These are phyloP conservation scores for Paelopatides confundens DNA, from an alignment of 53 echinoderm and acorn worm genomes.

Conservation along the genomic window DNA sequence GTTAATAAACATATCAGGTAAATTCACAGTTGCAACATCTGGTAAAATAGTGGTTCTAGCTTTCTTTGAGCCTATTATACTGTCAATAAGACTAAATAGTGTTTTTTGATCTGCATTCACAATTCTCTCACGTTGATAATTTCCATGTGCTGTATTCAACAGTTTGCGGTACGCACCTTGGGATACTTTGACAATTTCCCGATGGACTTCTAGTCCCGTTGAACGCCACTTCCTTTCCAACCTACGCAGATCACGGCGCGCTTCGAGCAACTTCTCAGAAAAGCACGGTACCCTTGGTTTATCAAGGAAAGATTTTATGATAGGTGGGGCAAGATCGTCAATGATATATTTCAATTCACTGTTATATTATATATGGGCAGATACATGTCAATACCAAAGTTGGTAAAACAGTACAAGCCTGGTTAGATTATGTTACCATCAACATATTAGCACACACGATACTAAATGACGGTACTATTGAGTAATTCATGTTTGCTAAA, in stretches of 20 bases:
- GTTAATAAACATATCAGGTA: neutral
- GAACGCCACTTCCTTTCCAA: neutral
- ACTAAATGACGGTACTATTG: too few species aligned
- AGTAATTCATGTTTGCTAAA: too few species aligned
- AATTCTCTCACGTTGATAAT: neutral
- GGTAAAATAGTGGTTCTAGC: neutral
- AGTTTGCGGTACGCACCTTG: neutral
- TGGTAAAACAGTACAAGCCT: too few species aligned
- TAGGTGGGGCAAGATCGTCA: too few species aligned
- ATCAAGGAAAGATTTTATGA: too few species aligned
- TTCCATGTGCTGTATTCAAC: neutral
- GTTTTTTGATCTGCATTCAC: neutral
- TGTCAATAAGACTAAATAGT: neutral
- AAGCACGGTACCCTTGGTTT: too few species aligned
- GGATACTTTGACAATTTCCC: neutral
- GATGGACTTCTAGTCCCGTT: neutral
- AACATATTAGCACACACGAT: too few species aligned
- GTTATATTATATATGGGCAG: too few species aligned
- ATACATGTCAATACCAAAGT: too few species aligned
- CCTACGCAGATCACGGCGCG: neutral
- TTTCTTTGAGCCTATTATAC: neutral
- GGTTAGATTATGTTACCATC: too few species aligned
- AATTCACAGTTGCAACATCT: neutral
- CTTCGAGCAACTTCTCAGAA: neutral
- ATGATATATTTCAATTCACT: too few species aligned